A percentile compares a stretch with the other conserved stretches of the same genome.
Evolutionary conservation across 1,140 invertebrate genomes (phyloP).

Genomic region (Brachionus rotundiformis): DNA sequence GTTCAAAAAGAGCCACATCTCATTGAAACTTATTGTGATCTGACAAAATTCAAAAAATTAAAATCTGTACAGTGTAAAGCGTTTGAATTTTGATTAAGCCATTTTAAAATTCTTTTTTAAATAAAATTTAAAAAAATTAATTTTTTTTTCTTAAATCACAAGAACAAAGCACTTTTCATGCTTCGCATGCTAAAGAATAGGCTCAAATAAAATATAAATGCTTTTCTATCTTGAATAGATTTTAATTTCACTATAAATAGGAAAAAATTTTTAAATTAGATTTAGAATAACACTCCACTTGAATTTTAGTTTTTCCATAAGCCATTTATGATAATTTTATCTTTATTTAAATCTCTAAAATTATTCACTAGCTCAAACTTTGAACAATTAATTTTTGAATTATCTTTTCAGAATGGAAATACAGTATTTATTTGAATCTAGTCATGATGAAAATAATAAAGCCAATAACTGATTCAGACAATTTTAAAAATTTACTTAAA

Average conservation of each 20-base stretch:
- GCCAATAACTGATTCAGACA: constrained; percentile 89
- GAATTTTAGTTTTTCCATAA: not conserved
- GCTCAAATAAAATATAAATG: not conserved
- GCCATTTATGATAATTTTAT: too few species aligned
- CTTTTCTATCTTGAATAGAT: not conserved
- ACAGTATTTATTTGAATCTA: too few species aligned
- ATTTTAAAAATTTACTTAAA: too few species aligned
- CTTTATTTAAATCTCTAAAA: too few species aligned
- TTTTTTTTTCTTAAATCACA: not conserved
- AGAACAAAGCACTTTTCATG: too few species aligned
- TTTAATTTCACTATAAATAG: not conserved
- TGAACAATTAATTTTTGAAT: too few species aligned
- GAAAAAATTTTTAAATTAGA: not conserved
- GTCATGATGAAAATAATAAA: too few species aligned
- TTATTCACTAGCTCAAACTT: too few species aligned
- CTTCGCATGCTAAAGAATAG: not conserved
- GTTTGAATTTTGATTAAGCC: not conserved
- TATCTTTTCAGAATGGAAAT: too few species aligned
- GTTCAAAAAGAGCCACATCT: not conserved
- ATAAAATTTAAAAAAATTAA: not conserved
- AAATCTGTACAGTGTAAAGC: constrained; percentile 28
- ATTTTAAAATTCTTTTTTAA: constrained; percentile 5
- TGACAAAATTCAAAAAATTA: constrained; percentile 36
- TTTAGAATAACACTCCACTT: constrained; percentile 1
- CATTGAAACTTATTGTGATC: constrained; percentile 32